Evolutionary conservation across 2,888 invertebrate genomes (phyloP), one percentile per base, ranked within the genome.

Genomic region (Bellardia pandia): DNA sequence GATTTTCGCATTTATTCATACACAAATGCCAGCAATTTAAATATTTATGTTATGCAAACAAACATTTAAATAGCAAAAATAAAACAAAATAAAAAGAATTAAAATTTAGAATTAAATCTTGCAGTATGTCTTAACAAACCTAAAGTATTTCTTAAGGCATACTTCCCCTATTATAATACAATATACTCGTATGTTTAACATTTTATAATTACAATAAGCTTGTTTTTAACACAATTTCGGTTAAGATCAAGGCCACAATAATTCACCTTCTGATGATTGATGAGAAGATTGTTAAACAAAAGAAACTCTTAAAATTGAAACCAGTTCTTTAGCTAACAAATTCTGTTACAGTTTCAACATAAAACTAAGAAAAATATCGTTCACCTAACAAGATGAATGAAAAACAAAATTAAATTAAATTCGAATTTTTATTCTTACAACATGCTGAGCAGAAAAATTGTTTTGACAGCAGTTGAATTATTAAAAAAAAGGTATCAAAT

Each of bases 191-290:
- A 51, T 74, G 30, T 60, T 45, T 60, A 37, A 11, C 33, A 45
- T 62, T 48, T 48, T 3, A 64, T 37, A 76, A 37, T 51, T 66
- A 78, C 58, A 7, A 78, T 16, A 51, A 75, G 80, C 85, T 71
- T n/a, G 80, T 80, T 80, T 58, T 66, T 23, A 58, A 62, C 51
- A 81, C 13, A 16, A 80, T 64, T 48, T 80, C 85, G 80, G 80
- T 58, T 58, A 80, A 85, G 85, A 85, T 85, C 85, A 85, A 85
- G 85, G 85, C 80, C 66, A 64, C 51, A 40, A 53, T 6, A 7
- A 37, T 53, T 56, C 80, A 72, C 53, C 71, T 71, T 42, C 72
- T 75, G 13, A 5, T 66, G 56, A 80, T 80, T n/a, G 64, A 64
- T 64, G 64, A 64, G 42, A 74, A 3, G 23, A 72, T 53, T 80